These are phyloP conservation scores for Aphrophora alni DNA, from an alignment of 2,888 invertebrate genomes.

Conservation along the genomic window DNA sequence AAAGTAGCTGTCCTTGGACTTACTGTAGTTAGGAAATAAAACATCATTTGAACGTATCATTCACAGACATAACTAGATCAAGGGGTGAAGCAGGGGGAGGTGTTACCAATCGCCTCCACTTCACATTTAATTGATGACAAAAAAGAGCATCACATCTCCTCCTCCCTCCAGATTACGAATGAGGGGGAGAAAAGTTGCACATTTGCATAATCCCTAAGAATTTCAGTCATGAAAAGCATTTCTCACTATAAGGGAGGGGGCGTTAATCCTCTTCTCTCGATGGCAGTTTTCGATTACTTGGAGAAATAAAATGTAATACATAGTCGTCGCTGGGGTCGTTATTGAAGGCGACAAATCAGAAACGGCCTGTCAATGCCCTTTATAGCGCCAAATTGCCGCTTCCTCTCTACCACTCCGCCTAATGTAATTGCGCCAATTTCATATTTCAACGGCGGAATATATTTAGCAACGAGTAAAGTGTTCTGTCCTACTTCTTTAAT, in stretches of 20 bases:
- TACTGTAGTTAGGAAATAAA: no score
- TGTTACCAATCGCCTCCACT: neutral
- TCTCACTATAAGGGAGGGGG: neutral
- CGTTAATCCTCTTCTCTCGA: neutral
- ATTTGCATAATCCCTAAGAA: conserved; percentile 9
- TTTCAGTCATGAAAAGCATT: neutral
- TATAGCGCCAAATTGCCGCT: neutral
- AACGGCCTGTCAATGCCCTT: neutral
- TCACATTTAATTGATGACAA: neutral
- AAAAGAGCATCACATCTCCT: neutral
- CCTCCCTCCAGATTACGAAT: neutral
- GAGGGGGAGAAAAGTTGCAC: neutral
- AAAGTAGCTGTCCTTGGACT: no score
- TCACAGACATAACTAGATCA: no score
- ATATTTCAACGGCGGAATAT: neutral
- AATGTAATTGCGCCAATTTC: neutral
- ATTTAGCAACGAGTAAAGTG: neutral
- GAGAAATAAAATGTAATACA: neutral
- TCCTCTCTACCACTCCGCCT: neutral
- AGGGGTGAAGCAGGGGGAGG: no score
- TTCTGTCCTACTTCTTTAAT: neutral
- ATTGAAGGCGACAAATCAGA: conserved; percentile 1
- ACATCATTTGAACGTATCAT: no score
- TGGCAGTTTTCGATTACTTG: conserved; percentile 2
- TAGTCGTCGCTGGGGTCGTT: neutral